Percentiles rank a stretch among this genome's conserved stretches.
Conservation (phyloP, 2,888 invertebrate species). For the Melanostoma mellinum region DNA sequence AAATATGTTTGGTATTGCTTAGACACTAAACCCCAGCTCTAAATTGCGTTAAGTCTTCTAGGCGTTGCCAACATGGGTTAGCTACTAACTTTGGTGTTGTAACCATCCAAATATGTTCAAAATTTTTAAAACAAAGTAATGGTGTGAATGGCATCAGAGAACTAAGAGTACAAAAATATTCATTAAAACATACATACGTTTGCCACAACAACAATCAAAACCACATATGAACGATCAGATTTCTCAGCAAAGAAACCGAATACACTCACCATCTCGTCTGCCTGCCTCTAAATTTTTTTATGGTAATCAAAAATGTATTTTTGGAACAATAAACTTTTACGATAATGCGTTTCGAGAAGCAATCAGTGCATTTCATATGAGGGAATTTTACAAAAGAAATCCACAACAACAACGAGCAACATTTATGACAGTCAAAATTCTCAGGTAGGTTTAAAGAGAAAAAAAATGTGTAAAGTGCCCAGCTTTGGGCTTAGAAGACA, state of each 20-base stretch:
- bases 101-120: no score
- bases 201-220: conserved; percentile 13
- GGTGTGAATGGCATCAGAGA: no score
- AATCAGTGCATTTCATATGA: conserved; percentile 33
- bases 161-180: no score
- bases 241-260: neutral
- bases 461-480: neutral
- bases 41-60: no score
- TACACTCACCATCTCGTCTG: neutral
- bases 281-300: neutral
- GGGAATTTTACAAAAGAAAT: conserved; percentile 7
- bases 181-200: no score
- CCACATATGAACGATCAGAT: neutral
- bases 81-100: no score
- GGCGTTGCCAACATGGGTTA: no score
- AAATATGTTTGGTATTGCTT: no score
- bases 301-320: conserved; percentile 41
- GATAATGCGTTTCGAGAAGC: conserved; percentile 67
- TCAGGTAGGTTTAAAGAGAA: neutral
- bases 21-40: no score
- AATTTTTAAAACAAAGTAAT: no score
- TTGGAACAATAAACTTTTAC: conserved; percentile 59
- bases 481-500: neutral
- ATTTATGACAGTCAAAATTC: neutral
- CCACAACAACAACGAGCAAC: neutral